Evolutionary conservation across 64 coral and sea anemone species (phyloP).

Genomic region (Montipora cactus): DNA sequence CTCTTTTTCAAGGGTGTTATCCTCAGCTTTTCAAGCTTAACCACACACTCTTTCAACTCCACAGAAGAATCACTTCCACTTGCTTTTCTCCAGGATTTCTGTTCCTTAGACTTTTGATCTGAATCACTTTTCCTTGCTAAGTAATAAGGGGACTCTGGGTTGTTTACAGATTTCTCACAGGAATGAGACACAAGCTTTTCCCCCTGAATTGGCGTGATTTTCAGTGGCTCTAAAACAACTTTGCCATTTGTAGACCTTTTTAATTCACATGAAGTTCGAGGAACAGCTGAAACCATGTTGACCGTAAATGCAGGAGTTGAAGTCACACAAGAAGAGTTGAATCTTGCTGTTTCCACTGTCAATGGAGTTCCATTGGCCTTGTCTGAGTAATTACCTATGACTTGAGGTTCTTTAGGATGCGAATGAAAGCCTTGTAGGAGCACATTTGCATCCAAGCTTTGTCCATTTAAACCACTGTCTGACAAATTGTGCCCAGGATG

Average conservation of each 20-base stretch:
- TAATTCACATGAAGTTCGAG: not conserved
- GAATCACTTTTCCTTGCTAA: not conserved
- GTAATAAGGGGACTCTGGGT: not conserved
- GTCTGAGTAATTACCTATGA: not conserved
- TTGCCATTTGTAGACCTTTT: not conserved
- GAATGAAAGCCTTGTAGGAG: not conserved
- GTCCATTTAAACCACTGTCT: not conserved
- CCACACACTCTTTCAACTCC: slow-evolving; percentile 69
- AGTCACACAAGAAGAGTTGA: not conserved
- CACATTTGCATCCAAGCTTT: not conserved
- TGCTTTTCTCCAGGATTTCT: not conserved
- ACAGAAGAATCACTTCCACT: not conserved
- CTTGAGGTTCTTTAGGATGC: not conserved
- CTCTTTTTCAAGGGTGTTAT: slow-evolving; percentile 63
- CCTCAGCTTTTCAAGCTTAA: slow-evolving; percentile 76
- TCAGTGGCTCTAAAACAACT: slow-evolving; percentile 9
- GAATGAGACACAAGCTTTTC: not conserved
- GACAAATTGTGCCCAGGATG: not conserved
- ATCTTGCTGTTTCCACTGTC: not conserved
- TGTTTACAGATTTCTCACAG: not conserved
- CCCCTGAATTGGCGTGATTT: slow-evolving; percentile 34
- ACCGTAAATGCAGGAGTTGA: slow-evolving; percentile 19
- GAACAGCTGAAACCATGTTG: not conserved
- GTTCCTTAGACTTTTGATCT: not conserved
- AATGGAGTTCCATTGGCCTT: not conserved